Base-by-base conservation (phyloP, 2,113 vertebrate genomes). In the Cyprinodon variegatus region DNA sequence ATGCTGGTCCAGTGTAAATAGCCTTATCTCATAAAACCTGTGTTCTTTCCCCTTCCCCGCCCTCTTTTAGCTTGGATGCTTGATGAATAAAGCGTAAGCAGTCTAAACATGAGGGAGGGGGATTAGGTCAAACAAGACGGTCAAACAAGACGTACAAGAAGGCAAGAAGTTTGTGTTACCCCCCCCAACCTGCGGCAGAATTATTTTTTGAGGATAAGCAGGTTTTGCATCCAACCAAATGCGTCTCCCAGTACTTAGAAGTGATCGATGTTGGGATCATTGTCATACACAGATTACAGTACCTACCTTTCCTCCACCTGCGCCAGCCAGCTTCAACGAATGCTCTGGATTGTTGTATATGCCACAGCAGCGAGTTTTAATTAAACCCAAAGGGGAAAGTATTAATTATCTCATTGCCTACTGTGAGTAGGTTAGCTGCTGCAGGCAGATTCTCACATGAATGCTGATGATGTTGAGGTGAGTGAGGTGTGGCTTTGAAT, bases 351-450 rank as follows among this genome's bases (percentile, higher is more conserved):
- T 46, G 66, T 70, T 88, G 67, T 80, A 88, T 91, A 91, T 86
- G 86, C 76, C 81, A 79, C 61, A 83, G 85, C 88, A 85, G 83
- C 77, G 72, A 67, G 84, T 85, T 94, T 93, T 94, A 95, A 95
- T 95, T 94, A 94, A 92, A 92, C 91, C 92, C 91, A 41, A 83
- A 88, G 91, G 93, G 91, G 88, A 89, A 91, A 79, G 86, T 86
- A 89, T 92, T 93, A 88, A 94, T 94, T 90, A 94, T 89, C 82
- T 60, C 82, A 83, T 82, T 41, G 88, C 85, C 86, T 88, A 83
- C 70, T 62, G 80, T 77, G 86, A 86, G 83, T 83, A 78, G 84
- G 85, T 83, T 83, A 69, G 61, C n/a, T 81, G 85, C 89, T 90
- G 73, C 76, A 20, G 83, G 86, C 82, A 29, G 73, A 81, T 84